Percentiles rank a stretch among this genome's conserved stretches.
Conservation (phyloP, 2,888 invertebrate species). For the Pristionchus fissidentatus region DNA sequence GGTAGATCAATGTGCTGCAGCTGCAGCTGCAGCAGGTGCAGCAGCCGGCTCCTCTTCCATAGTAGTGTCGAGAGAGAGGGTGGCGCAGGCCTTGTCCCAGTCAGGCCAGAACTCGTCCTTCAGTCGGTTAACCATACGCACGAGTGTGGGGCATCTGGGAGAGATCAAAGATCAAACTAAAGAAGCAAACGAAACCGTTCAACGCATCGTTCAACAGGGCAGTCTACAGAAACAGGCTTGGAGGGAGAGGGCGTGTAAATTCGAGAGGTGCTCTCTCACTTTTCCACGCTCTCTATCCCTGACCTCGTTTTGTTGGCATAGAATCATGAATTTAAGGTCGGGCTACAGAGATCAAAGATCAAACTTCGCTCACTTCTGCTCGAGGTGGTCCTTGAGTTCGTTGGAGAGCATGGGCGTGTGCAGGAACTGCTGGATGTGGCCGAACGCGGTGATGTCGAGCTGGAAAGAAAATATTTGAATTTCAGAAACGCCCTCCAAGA, state of each 20-base stretch:
- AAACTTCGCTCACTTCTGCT: conserved; percentile 29
- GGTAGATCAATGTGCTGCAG: conserved; percentile 13
- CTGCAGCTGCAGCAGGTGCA: not conserved
- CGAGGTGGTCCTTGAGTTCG: conserved; percentile 39
- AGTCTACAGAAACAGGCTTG: too few relatives aligned
- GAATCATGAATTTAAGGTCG: not conserved
- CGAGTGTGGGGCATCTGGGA: conserved; percentile 55
- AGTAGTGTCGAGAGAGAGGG: conserved; percentile 56
- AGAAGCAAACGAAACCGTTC: too few relatives aligned
- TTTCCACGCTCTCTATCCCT: too few relatives aligned
- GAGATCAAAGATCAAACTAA: not conserved
- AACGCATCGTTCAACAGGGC: too few relatives aligned
- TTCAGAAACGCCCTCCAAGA: not conserved
- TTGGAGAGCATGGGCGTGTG: conserved; percentile 26
- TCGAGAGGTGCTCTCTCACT: too few relatives aligned
- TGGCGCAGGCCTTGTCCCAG: conserved; percentile 65
- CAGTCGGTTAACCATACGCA: conserved; percentile 54
- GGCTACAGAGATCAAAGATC: not conserved
- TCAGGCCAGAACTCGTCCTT: conserved; percentile 73
- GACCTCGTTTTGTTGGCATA: not conserved
- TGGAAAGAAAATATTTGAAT: not conserved
- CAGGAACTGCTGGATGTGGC: conserved; percentile 44
- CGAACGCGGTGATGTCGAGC: conserved; percentile 46
- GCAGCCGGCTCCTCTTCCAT: conserved; percentile 13
- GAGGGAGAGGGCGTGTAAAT: not conserved